Base-by-base conservation (phyloP, 2,888 invertebrate genomes). In the Eristalinus aeneus region DNA sequence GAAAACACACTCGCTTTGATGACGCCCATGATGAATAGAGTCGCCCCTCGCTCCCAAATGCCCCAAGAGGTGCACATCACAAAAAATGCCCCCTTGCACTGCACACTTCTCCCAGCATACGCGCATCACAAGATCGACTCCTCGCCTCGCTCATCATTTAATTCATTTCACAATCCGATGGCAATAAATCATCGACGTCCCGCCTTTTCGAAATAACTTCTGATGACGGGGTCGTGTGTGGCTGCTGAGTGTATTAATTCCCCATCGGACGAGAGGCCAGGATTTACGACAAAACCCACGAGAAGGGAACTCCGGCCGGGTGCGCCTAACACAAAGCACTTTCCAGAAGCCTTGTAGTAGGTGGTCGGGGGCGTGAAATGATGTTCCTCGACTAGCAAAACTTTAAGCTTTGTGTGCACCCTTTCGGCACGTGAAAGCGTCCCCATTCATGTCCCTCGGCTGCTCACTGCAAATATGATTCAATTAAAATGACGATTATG, bases 201-300 rank as follows among this genome's bases (percentile, higher is more conserved):
- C 85, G 81, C 85, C 85, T 76, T 76, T 85, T 85, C 16, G 72
- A 76, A 81, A 81, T 85, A 64, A 80, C 85, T 72, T 34, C 85
- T 63, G 60, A 72, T 72, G 76, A 81, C 68, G 68, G 68, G 53
- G 60, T 65, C 63, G 34, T 76, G 76, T 81, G 76, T 60, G 71
- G 75, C 46, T 46, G 46, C 46, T 58, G 65, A 71, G 54, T 84
- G 71, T 67, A 84, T 75, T 80, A 71, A 75, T 75, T 61, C 65
- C 67, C 67, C 56, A 74, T 58, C 68, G 54, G 68, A 27, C 32
- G n/a, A 9, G 32, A 10, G 0, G 56, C 53, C 53, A 53, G 56
- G 23, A 56, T 22, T 11, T 3, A 16, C 16, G 16, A n/a, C 8
- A 16, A 46, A 46, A n/a, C 34, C 31, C 53, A 65, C 46, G 56